Percentiles rank a stretch among this genome's conserved stretches.
These are phyloP conservation scores for Galagoides demidoff DNA, from an alignment of 2,797 vertebrate genomes.

Conservation along the genomic window DNA sequence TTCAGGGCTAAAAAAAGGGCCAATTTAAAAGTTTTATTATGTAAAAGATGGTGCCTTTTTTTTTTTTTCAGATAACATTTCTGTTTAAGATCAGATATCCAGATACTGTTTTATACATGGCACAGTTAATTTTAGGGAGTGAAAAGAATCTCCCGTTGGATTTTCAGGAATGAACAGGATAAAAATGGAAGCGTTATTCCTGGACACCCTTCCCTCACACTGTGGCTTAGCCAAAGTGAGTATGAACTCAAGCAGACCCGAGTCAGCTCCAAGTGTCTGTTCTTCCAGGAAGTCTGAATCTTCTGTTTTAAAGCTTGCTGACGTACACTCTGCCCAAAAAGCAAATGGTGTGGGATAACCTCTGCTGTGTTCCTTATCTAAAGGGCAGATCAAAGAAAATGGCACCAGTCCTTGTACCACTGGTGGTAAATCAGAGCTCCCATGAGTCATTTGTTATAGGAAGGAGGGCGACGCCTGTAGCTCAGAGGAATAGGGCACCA, in stretches of 20 bases:
- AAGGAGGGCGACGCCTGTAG: not conserved
- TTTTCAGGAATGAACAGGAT: conserved; percentile 56
- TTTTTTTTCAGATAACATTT: conserved; percentile 51
- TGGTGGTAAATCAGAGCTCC: not conserved
- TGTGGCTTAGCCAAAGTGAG: not conserved
- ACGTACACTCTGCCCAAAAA: not conserved
- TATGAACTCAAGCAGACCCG: not conserved
- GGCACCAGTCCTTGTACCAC: not conserved
- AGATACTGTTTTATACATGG: not conserved
- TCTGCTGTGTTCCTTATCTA: not conserved
- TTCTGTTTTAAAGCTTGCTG: conserved; percentile 26
- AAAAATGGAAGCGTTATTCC: conserved; percentile 48
- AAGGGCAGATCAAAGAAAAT: conserved; percentile 13
- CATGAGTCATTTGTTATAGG: not conserved
- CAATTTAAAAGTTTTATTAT: not conserved
- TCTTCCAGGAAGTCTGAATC: conserved; percentile 39
- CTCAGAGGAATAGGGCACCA: too few relatives aligned
- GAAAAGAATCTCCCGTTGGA: conserved; percentile 24
- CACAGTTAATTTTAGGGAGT: conserved; percentile 35
- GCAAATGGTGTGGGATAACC: not conserved
- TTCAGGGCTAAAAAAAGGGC: not conserved
- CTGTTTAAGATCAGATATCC: not conserved
- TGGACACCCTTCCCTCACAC: not conserved
- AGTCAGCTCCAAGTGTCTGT: not conserved
- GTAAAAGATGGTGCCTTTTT: not conserved